A percentile compares a stretch with the other conserved stretches of the same genome.
These are phyloP conservation scores for Neelides folsomi DNA, from an alignment of 2,888 invertebrate species.

Conservation along the genomic window DNA sequence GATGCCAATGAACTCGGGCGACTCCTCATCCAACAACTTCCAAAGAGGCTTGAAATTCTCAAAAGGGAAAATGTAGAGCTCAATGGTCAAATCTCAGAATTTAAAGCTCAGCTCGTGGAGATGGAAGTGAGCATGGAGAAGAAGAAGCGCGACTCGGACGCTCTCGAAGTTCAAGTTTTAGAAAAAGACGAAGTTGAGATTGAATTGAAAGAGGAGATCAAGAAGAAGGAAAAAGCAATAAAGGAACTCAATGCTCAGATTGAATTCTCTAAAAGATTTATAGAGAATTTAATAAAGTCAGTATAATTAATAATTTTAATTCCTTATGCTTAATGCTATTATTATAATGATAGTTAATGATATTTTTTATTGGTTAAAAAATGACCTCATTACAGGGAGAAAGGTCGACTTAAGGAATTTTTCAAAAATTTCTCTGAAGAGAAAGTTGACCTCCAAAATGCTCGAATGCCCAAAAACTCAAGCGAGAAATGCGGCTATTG, in stretches of 20 bases:
- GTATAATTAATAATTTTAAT: too few relatives aligned
- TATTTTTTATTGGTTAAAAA: constrained; percentile 1
- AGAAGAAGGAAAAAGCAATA: constrained; percentile 17
- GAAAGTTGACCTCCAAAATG: constrained; percentile 10
- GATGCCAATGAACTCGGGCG: constrained; percentile 22
- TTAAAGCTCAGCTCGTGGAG: constrained; percentile 19
- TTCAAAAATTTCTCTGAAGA: constrained; percentile 17
- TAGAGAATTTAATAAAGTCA: not conserved
- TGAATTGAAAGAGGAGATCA: constrained; percentile 18
- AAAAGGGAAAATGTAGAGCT: constrained; percentile 33
- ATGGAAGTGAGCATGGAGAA: constrained; percentile 14
- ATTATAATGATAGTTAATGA: too few relatives aligned
- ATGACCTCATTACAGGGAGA: constrained; percentile 14
- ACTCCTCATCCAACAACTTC: constrained; percentile 33
- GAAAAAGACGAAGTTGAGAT: constrained; percentile 16
- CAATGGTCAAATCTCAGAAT: constrained; percentile 24
- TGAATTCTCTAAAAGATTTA: not conserved
- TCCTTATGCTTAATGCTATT: not conserved
- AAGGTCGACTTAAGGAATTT: constrained; percentile 14
- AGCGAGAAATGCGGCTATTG: constrained; percentile 18
- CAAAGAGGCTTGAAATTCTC: constrained; percentile 32
- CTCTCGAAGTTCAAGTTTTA: constrained; percentile 17
- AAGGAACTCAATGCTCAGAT: constrained; percentile 3
- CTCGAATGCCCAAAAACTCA: constrained; percentile 6
- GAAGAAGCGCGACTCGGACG: constrained; percentile 11